Conservation (phyloP, 1,140 invertebrate genomes). For the Drosophila melanica region DNA sequence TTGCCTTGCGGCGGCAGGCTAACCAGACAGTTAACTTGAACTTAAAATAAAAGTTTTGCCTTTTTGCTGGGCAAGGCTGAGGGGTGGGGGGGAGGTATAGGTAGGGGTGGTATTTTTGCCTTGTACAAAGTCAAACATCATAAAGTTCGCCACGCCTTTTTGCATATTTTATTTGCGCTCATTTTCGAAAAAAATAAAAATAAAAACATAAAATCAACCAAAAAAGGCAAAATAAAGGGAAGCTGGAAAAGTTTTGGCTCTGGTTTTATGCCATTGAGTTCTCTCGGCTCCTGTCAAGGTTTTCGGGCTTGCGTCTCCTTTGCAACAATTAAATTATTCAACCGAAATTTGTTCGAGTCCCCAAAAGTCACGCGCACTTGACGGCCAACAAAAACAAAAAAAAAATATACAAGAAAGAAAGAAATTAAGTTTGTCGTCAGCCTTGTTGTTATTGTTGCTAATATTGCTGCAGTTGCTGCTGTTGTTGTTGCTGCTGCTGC, state of each 20-base stretch:
- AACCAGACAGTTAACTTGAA: conserved; percentile 80
- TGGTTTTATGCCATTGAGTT: conserved; percentile 53
- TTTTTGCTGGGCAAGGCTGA: conserved; percentile 44
- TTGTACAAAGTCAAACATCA: conserved; percentile 80
- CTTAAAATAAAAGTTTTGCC: conserved; percentile 79
- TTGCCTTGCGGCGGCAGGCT: conserved; percentile 51
- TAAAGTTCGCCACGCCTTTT: conserved; percentile 81
- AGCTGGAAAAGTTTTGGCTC: conserved; percentile 45
- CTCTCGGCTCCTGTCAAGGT: conserved; percentile 44
- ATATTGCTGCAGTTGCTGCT: conserved; percentile 30
- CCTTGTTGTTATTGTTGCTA: conserved; percentile 43
- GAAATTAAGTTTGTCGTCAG: conserved; percentile 61
- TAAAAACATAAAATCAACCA: conserved; percentile 25
- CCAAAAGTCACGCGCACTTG: conserved; percentile 79
- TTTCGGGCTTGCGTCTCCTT: conserved; percentile 50
- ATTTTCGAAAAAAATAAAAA: conserved; percentile 49
- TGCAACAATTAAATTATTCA: conserved; percentile 79
- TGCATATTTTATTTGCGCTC: conserved; percentile 82
- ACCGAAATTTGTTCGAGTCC: conserved; percentile 74
- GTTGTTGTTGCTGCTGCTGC: conserved; percentile 26
- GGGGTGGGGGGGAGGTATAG: not conserved
- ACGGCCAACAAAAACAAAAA: conserved; percentile 51
- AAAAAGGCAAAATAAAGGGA: conserved; percentile 11
- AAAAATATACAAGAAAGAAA: conserved; percentile 42
- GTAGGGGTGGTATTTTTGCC: conserved; percentile 45